Conservation (phyloP, 2,888 invertebrate genomes). For the Tachina grossa region DNA sequence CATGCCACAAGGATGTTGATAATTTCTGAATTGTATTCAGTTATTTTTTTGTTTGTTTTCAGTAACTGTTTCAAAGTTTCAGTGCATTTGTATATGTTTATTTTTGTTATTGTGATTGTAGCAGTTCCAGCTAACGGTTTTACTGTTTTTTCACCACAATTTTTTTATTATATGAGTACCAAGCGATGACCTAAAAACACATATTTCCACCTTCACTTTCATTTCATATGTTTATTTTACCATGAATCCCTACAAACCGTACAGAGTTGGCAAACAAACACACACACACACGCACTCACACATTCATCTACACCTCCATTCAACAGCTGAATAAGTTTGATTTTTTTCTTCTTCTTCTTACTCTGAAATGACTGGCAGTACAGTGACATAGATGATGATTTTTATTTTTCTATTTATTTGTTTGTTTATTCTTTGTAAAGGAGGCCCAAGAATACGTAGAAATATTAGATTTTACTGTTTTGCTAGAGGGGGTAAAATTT, state of each 20-base stretch:
- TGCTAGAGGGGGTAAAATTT: slow-evolving; percentile 6
- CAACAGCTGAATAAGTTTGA: slow-evolving; percentile 23
- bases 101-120: not conserved
- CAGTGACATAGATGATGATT: slow-evolving; percentile 65
- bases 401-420: slow-evolving; percentile 47
- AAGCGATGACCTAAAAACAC: slow-evolving; percentile 80
- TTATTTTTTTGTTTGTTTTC: slow-evolving; percentile 20
- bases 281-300: not conserved
- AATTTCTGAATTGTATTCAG: slow-evolving; percentile 62
- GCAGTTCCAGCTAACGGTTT: slow-evolving; percentile 38
- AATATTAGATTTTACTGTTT: slow-evolving; percentile 21
- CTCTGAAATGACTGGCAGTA: slow-evolving; percentile 60
- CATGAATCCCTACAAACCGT: slow-evolving; percentile 60
- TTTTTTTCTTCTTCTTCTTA: slow-evolving; percentile 11
- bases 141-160: slow-evolving; percentile 59
- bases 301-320: slow-evolving; percentile 2
- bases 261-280: slow-evolving; percentile 1
- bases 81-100: not conserved
- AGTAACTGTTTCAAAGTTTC: slow-evolving; percentile 50
- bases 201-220: slow-evolving; percentile 79
- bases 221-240: slow-evolving; percentile 71
- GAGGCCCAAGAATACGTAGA: slow-evolving; percentile 6
- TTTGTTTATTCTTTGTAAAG: slow-evolving; percentile 10
- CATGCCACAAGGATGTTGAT: slow-evolving; percentile 61
- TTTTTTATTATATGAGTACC: slow-evolving; percentile 65